phyloP scores from a whole-genome alignment of 2,888 invertebrate genomes.

The Drosophila mimica region DNA sequence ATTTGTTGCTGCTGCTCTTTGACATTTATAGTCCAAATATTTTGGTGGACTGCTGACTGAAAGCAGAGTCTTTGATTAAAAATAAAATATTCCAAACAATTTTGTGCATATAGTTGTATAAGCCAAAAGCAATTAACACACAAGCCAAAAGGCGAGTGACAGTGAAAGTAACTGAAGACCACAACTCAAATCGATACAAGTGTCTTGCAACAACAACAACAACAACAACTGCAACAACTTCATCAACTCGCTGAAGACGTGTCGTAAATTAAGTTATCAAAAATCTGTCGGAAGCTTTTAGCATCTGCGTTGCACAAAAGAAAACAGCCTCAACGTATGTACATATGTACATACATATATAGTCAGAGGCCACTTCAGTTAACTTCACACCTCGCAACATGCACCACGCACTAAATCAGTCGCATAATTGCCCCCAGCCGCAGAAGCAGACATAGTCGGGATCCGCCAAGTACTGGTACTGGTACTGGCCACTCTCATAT shows the following conservation, averaged over 20 bases:
- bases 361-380: constrained; percentile 49
- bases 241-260: constrained; percentile 68
- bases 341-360: not conserved
- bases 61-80: constrained; percentile 22
- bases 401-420: constrained; percentile 77
- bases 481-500: constrained; percentile 57
- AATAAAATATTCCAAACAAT: not conserved
- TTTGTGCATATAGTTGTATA: not conserved
- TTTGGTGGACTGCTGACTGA: not conserved
- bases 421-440: constrained; percentile 66
- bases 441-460: not conserved
- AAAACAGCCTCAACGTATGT: constrained; percentile 27
- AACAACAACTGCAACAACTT: constrained; percentile 47
- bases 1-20: constrained; percentile 26
- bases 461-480: constrained; percentile 50
- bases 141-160: constrained; percentile 58
- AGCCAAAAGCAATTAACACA: constrained; percentile 64
- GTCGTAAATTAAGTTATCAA: constrained; percentile 78
- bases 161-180: constrained; percentile 68
- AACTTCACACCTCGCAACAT: constrained; percentile 71
- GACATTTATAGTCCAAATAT: constrained; percentile 31
- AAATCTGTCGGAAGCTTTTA: constrained; percentile 78
- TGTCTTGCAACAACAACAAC: constrained; percentile 9
- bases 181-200: constrained; percentile 46
- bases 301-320: constrained; percentile 56